Conservation (phyloP, 2,113 vertebrate genomes). For the Turdus rufiventris region DNA sequence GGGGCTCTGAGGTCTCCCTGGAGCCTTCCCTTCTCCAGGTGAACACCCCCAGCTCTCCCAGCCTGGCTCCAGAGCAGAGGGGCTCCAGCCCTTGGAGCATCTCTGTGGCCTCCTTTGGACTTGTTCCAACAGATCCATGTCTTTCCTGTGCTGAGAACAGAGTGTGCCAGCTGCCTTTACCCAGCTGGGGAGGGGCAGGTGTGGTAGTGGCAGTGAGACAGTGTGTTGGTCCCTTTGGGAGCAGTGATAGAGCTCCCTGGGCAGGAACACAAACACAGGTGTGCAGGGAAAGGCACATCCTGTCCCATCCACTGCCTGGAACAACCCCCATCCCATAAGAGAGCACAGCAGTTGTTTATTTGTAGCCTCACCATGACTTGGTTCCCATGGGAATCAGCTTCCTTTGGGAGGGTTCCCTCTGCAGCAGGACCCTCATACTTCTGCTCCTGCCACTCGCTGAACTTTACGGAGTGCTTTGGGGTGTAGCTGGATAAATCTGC, state of each 20-base stretch:
- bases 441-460: slow-evolving; percentile 88
- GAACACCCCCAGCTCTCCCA: not conserved
- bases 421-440: slow-evolving; percentile 69
- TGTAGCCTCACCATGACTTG: slow-evolving; percentile 84
- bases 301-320: not conserved
- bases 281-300: not conserved
- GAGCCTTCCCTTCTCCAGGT: not conserved
- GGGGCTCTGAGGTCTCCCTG: not conserved
- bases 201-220: not conserved
- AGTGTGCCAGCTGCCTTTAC: not conserved
- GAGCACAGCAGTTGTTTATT: not conserved
- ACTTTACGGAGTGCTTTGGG: slow-evolving; percentile 87
- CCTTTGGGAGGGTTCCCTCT: slow-evolving; percentile 33
- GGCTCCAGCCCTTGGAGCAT: not conserved
- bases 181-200: not conserved
- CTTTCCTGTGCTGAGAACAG: not conserved
- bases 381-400: slow-evolving; percentile 41
- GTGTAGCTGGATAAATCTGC: slow-evolving; percentile 89
- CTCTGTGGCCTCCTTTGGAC: not conserved
- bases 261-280: not conserved
- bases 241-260: not conserved
- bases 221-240: not conserved
- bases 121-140: not conserved
- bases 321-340: not conserved
- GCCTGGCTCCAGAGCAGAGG: not conserved